These are phyloP conservation scores for Ips nitidus DNA, from an alignment of 1,140 invertebrate species.

Conservation along the genomic window DNA sequence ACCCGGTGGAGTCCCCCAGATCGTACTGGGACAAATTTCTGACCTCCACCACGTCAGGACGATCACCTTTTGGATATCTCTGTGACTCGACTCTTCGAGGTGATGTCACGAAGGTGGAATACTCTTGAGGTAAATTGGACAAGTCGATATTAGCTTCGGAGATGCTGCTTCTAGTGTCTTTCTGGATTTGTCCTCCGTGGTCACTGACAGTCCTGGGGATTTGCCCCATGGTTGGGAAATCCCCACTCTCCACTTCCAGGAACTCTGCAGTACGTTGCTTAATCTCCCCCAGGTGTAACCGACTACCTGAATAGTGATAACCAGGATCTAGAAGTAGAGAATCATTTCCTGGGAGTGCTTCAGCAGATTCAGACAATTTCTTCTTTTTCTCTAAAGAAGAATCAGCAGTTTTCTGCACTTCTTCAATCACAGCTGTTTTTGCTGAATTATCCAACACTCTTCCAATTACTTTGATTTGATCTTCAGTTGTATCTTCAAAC, in stretches of 20 bases:
- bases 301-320: slow-evolving; percentile 14
- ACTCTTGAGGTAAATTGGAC: slow-evolving; percentile 37
- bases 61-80: slow-evolving; percentile 36
- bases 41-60: slow-evolving; percentile 41
- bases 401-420: not conserved
- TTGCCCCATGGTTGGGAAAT: slow-evolving; percentile 8
- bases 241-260: slow-evolving; percentile 26
- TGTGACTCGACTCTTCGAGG: slow-evolving; percentile 41
- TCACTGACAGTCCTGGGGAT: slow-evolving; percentile 40
- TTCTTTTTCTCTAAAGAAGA: slow-evolving; percentile 10
- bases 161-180: slow-evolving; percentile 18
- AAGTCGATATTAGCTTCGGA: slow-evolving; percentile 42
- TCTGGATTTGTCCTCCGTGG: slow-evolving; percentile 30
- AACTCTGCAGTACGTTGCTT: slow-evolving; percentile 35
- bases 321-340: slow-evolving; percentile 7
- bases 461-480: not conserved
- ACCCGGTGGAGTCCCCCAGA: slow-evolving; percentile 27
- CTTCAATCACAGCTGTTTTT: not conserved
- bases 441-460: not conserved
- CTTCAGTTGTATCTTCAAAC: not conserved
- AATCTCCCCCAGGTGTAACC: slow-evolving; percentile 23
- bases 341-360: slow-evolving; percentile 14
- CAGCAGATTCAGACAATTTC: slow-evolving; percentile 37
- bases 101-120: slow-evolving; percentile 41
- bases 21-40: slow-evolving; percentile 27